These are phyloP conservation scores for Thalpophila matura DNA, from an alignment of 2,888 invertebrate genomes.

Conservation along the genomic window DNA sequence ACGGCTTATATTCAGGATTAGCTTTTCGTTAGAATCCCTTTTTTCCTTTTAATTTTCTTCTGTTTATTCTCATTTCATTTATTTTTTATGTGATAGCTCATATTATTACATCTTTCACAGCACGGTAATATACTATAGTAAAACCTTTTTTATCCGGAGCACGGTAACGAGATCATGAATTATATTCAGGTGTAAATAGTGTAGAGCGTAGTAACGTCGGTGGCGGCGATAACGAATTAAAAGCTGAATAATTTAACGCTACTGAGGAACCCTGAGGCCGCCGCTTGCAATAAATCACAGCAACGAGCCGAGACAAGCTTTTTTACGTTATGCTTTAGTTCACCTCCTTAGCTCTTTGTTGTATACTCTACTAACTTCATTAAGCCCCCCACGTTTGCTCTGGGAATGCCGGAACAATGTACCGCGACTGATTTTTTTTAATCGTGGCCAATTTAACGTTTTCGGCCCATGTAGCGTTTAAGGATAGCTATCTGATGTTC, in stretches of 20 bases:
- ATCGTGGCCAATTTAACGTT: conserved; percentile 81
- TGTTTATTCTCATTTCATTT: not conserved
- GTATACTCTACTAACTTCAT: conserved; percentile 82
- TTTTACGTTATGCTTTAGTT: conserved; percentile 87
- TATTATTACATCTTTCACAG: conserved; percentile 23
- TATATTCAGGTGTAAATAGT: conserved; percentile 87
- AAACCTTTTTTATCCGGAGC: conserved; percentile 56
- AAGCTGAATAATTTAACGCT: conserved; percentile 89
- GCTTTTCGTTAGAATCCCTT: not conserved
- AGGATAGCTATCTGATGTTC: conserved; percentile 77
- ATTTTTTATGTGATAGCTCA: conserved; percentile 1
- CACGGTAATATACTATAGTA: conserved; percentile 22
- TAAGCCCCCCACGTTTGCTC: conserved; percentile 72
- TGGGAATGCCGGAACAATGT: conserved; percentile 84
- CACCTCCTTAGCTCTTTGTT: conserved; percentile 83
- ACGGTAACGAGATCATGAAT: conserved; percentile 77
- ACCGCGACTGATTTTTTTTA: conserved; percentile 75
- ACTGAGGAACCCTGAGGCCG: conserved; percentile 76
- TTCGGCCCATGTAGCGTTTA: conserved; percentile 75
- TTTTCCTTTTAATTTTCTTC: not conserved
- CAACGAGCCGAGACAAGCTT: conserved; percentile 82
- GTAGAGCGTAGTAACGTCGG: conserved; percentile 82
- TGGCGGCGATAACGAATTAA: conserved; percentile 89
- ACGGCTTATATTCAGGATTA: not conserved
- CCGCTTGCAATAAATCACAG: conserved; percentile 85